phyloP scores from a whole-genome alignment of 1,140 invertebrate genomes.

The Trachymyrmex septentrionalis region DNA sequence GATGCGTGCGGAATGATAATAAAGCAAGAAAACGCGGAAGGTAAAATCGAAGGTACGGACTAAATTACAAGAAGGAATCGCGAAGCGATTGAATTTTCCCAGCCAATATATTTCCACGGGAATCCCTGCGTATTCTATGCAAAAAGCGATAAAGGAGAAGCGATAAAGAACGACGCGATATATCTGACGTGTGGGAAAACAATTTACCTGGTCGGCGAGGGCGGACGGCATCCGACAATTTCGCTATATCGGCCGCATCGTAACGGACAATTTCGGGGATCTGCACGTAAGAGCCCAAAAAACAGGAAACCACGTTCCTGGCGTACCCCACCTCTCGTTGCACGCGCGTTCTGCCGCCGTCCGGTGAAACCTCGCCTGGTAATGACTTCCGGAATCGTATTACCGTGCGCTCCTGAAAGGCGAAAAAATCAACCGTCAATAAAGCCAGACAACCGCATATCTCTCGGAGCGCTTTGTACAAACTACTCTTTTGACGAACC shows the following conservation, averaged over 20 bases:
- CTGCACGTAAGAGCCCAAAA: constrained; percentile 80
- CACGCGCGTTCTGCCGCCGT: constrained; percentile 77
- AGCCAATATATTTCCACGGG: not conserved
- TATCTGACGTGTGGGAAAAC: not conserved
- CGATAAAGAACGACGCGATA: not conserved
- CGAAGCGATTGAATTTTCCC: not conserved
- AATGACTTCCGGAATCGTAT: constrained; percentile 84
- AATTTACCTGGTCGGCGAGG: constrained; percentile 78
- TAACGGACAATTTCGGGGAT: constrained; percentile 81
- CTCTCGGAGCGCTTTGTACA: constrained; percentile 6
- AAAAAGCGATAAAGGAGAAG: too few relatives aligned
- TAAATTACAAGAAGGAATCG: not conserved
- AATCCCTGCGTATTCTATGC: not conserved
- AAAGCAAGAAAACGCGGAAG: not conserved
- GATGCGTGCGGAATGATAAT: not conserved
- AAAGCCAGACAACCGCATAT: not conserved
- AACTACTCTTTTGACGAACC: not conserved
- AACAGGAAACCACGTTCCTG: constrained; percentile 82
- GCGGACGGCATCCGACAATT: constrained; percentile 75
- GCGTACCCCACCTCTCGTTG: constrained; percentile 84
- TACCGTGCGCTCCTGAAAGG: constrained; percentile 82
- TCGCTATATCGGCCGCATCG: constrained; percentile 68
- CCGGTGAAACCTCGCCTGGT: constrained; percentile 65
- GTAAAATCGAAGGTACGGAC: not conserved
- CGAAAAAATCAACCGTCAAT: not conserved